Evolutionary conservation across 2,888 invertebrate genomes (phyloP).

Genomic region (Glomeris marginata): DNA sequence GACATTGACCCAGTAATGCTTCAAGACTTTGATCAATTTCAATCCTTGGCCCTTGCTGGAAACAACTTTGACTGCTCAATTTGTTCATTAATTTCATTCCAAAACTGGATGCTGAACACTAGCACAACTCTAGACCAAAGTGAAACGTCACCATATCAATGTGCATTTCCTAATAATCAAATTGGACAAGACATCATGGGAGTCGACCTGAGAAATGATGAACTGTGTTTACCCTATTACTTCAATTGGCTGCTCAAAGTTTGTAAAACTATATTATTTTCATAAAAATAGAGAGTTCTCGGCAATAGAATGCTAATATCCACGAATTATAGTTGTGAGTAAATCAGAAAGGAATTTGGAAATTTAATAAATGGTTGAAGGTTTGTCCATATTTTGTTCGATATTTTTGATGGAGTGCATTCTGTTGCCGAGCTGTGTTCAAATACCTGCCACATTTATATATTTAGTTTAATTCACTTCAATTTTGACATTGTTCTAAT

Average conservation of each 20-base stretch:
- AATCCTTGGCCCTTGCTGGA: not conserved
- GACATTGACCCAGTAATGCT: constrained; percentile 1
- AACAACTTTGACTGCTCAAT: constrained; percentile 4
- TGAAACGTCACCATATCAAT: not conserved
- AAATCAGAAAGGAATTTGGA: too few species aligned
- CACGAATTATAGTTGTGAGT: not conserved
- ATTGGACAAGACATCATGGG: not conserved
- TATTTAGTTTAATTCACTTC: too few species aligned
- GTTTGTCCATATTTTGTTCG: too few species aligned
- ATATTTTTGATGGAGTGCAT: too few species aligned
- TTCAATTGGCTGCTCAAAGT: not conserved
- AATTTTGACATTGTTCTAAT: too few species aligned
- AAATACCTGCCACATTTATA: too few species aligned
- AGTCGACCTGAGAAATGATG: not conserved
- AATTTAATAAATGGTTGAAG: too few species aligned
- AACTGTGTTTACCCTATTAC: not conserved
- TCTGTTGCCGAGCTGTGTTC: too few species aligned
- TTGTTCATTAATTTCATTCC: not conserved
- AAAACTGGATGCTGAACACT: not conserved
- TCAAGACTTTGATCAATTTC: not conserved
- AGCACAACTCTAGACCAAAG: not conserved
- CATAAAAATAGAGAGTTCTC: too few species aligned
- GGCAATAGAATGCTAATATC: not conserved
- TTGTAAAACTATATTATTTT: not conserved
- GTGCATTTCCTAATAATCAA: constrained; percentile 3